Conservation (phyloP, 2,888 invertebrate species). For the Eilema sororculum region DNA sequence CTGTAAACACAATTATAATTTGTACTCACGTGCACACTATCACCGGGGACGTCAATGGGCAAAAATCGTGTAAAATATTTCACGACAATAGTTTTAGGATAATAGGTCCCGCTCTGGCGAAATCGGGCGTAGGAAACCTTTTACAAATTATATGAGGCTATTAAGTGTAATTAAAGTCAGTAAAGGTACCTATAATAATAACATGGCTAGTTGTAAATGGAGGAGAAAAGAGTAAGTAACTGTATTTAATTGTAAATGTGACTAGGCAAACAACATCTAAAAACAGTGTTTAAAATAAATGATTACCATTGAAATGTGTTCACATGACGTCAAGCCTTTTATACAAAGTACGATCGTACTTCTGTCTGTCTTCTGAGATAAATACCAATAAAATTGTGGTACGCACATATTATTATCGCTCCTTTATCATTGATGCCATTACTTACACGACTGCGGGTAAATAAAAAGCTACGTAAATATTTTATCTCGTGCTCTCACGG, state of each 20-base stretch:
- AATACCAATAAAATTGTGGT: neutral
- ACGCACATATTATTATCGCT: neutral
- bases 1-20: neutral
- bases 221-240: no score
- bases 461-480: conserved; percentile 11
- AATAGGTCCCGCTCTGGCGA: neutral
- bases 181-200: no score
- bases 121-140: neutral
- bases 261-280: neutral
- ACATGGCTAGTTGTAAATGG: neutral
- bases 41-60: neutral
- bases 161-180: neutral
- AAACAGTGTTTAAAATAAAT: neutral
- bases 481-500: neutral
- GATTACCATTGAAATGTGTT: neutral
- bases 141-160: neutral
- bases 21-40: neutral
- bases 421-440: conserved; percentile 6
- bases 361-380: neutral
- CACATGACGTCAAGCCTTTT: neutral
- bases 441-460: conserved; percentile 4
- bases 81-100: neutral
- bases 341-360: neutral
- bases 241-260: no score
- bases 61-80: neutral